Evolutionary conservation across 1,140 invertebrate genomes (phyloP).

Genomic region (Hyposmocoma kahamanoa): DNA sequence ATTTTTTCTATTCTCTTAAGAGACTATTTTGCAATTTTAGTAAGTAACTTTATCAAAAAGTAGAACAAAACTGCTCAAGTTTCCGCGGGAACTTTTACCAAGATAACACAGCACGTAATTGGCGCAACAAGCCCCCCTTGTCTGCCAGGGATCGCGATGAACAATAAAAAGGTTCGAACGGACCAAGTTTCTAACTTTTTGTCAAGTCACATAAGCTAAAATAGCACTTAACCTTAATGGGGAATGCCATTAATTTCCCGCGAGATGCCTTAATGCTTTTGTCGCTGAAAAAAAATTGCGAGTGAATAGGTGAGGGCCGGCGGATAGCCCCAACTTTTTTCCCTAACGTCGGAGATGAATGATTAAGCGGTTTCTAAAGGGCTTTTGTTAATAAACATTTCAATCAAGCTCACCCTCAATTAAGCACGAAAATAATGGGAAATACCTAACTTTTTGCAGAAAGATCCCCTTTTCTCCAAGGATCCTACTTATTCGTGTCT

Average conservation of each 20-base stretch:
- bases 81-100: neutral
- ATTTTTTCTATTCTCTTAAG: no score
- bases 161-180: slow-evolving; percentile 18
- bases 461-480: neutral
- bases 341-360: slow-evolving; percentile 20
- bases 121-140: neutral
- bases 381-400: slow-evolving; percentile 9
- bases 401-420: slow-evolving; percentile 3
- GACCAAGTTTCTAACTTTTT: slow-evolving; percentile 34
- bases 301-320: slow-evolving; percentile 38
- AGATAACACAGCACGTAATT: slow-evolving; percentile 3
- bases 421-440: neutral
- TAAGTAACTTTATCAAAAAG: no score
- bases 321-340: slow-evolving; percentile 23
- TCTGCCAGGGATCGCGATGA: neutral
- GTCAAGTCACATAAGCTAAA: slow-evolving; percentile 43
- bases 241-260: slow-evolving; percentile 33
- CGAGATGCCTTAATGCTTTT: slow-evolving; percentile 45
- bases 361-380: neutral
- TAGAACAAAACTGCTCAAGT: neutral
- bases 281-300: slow-evolving; percentile 37
- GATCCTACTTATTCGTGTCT: slow-evolving; percentile 18
- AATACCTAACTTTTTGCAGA: neutral
- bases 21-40: no score
- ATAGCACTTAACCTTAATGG: slow-evolving; percentile 47